Evolutionary conservation across 1,140 invertebrate genomes (phyloP), one percentile per base, ranked within the genome.

Genomic region (Megathymus violae): DNA sequence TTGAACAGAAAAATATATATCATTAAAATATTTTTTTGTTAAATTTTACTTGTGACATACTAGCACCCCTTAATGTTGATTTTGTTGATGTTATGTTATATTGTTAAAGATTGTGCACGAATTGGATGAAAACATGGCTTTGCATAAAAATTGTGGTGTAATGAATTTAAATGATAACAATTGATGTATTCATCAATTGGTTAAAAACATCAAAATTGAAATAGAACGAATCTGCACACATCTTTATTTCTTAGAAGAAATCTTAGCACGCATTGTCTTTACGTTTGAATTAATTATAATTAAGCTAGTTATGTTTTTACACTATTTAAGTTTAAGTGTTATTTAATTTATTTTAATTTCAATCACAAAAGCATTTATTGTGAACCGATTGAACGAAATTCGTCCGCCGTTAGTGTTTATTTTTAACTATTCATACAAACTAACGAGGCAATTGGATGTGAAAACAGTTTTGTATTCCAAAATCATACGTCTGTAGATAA

Each of bases 181-280:
- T n/a, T n/a, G n/a, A n/a, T n/a, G n/a, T n/a, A n/a, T n/a, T n/a
- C n/a, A n/a, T n/a, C n/a, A n/a, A n/a, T n/a, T n/a, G n/a, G n/a
- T n/a, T n/a, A n/a, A n/a, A n/a, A n/a, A n/a, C n/a, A n/a, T n/a
- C n/a, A n/a, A n/a, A 31, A 31, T 31, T 7, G 4, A 7, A 31
- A 1, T 31, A 9, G 6, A 11, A 0, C n/a, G 17, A 50, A 48
- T 61, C 15, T 68, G 67, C 74, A 64, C 71, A 76, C 72, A 66
- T 71, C 63, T 72, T 80, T 74, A 73, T 78, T 58, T 67, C 58
- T n/a, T n/a, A n/a, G 52, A 31, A 62, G 48, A 15, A 54, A 69
- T 72, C 47, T 51, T 71, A 77, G 74, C 68, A 67, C 76, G 78
- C 69, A 77, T 82, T 84, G 81, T 84, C 81, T 46, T 11, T 46